phyloP scores from a whole-genome alignment of 1,140 invertebrate species.

The Scaptomyza graminum region DNA sequence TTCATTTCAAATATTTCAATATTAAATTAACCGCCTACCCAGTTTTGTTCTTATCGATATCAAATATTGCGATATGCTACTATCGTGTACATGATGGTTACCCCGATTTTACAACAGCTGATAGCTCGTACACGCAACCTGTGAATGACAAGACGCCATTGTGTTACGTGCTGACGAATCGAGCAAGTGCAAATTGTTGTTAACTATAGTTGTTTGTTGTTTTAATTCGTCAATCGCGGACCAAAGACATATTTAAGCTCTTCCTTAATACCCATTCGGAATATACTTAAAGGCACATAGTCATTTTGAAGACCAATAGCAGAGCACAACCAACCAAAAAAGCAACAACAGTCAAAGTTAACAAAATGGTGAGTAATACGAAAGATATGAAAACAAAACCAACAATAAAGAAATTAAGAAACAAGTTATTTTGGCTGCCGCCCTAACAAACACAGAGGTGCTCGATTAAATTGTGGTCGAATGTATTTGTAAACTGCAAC shows the following conservation, averaged over 20 bases:
- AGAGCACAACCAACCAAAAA: conserved; percentile 9
- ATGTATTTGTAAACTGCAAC: conserved; percentile 1
- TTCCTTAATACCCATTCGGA: conserved; percentile 3
- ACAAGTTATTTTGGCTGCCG: conserved; percentile 30
- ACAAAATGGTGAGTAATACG: conserved; percentile 71
- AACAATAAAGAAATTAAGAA: conserved; percentile 39
- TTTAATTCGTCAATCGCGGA: conserved; percentile 12
- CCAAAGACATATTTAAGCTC: conserved; percentile 3
- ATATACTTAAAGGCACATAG: not conserved
- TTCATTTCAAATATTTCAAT: conserved; percentile 3
- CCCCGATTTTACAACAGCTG: conserved; percentile 27
- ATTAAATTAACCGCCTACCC: not conserved
- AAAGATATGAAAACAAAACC: conserved; percentile 34
- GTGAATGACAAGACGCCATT: conserved; percentile 50
- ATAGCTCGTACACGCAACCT: conserved; percentile 10
- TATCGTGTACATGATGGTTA: conserved; percentile 2
- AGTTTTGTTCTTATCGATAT: conserved; percentile 4
- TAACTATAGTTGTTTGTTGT: not conserved
- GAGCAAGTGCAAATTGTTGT: conserved; percentile 45
- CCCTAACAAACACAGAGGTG: conserved; percentile 17
- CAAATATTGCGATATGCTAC: not conserved
- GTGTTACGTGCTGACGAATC: conserved; percentile 54
- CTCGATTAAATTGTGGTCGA: not conserved
- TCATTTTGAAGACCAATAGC: not conserved
- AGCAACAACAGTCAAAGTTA: conserved; percentile 34